Evolutionary conservation across 2,888 invertebrate genomes (phyloP), one percentile per base, ranked within the genome.

Genomic region (Sinodicranocentrus sp.): DNA sequence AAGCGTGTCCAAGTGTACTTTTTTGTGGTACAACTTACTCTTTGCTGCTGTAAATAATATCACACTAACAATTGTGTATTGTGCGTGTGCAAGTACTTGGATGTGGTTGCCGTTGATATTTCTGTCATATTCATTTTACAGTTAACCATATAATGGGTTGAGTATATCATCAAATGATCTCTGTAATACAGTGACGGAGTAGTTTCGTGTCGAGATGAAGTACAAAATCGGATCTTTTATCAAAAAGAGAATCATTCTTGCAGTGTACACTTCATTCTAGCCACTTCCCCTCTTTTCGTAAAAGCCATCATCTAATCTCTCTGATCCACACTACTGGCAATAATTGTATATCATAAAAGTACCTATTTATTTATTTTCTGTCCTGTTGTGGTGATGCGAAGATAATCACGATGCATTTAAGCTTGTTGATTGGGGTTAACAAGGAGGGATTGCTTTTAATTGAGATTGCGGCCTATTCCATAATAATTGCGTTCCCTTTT

Each of bases 391-490:
- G 21, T 65, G 80, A 80, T 80, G 65, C 39, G 65, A 72, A 54
- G 72, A 80, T 80, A 80, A 80, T 80, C 80, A 80, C 65, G 80
- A 72, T 80, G 80, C 80, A 80, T 80, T 80, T 80, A 72, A 72
- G 72, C 72, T 72, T 63, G 65, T 72, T 72, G 85, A 88, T 88
- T 88, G 87, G 86, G 86, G 84, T 87, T 88, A 87, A 88, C 86
- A 82, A 87, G 88, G 67, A 83, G 72, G 72, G 83, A 88, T 88
- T 88, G 87, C 86, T 86, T 88, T 88, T 88, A 88, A 88, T 88
- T 88, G 88, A 86, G 88, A 88, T 88, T 88, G 88, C 88, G 88
- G 88, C 87, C 86, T 79, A 87, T 87, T 82, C 84, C 83, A 84
- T 79, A 52, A 85, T 88, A 82, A 86, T 86, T 82, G 80, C 80